phyloP scores from a whole-genome alignment of 2,797 vertebrate species.

The Lithobates pipiens region DNA sequence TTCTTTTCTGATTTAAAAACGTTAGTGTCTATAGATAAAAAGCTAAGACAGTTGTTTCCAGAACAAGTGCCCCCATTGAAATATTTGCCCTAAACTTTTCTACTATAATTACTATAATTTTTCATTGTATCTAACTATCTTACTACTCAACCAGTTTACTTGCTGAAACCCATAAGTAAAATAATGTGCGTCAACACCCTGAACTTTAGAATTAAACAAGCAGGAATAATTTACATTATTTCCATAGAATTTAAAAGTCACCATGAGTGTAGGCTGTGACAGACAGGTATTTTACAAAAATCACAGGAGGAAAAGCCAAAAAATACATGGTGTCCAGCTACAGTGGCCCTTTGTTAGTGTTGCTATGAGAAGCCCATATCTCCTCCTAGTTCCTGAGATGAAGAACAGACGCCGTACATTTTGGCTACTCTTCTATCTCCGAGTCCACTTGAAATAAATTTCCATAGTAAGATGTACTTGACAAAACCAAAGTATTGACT shows the following conservation, averaged over 20 bases:
- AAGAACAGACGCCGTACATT: conserved; percentile 21
- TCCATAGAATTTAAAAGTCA: too few relatives aligned
- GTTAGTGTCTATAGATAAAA: too few relatives aligned
- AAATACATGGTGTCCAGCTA: conserved; percentile 8
- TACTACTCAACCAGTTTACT: too few relatives aligned
- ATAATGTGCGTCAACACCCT: neutral
- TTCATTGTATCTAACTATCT: too few relatives aligned
- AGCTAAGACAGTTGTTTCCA: too few relatives aligned
- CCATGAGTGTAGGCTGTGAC: neutral
- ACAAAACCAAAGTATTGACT: conserved; percentile 49
- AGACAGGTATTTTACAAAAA: neutral
- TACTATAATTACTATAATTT: too few relatives aligned
- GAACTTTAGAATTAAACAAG: neutral
- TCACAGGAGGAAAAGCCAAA: neutral
- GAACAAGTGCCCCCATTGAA: too few relatives aligned
- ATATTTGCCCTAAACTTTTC: too few relatives aligned
- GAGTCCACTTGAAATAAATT: conserved; percentile 60
- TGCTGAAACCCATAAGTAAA: too few relatives aligned
- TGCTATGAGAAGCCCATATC: conserved; percentile 16
- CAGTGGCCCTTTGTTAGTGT: neutral
- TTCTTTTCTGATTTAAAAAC: too few relatives aligned
- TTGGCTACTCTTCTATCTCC: conserved; percentile 14
- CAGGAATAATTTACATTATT: too few relatives aligned
- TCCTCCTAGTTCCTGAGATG: neutral
- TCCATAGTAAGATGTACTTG: conserved; percentile 59